These are phyloP conservation scores for Diarsia brunnea DNA, from an alignment of 2,888 invertebrate genomes.

Conservation along the genomic window DNA sequence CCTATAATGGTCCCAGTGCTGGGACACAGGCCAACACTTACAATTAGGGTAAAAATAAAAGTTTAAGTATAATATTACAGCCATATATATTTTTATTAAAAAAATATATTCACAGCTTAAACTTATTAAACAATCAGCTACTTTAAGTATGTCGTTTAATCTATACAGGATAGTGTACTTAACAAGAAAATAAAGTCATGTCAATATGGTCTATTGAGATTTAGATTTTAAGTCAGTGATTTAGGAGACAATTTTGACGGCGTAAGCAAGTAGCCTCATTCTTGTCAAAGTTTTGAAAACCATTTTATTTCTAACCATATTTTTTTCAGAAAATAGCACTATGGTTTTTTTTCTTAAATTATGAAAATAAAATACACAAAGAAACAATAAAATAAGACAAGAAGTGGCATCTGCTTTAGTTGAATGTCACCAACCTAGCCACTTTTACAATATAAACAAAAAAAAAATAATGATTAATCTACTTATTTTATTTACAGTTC, in stretches of 20 bases:
- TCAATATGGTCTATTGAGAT: constrained; percentile 4
- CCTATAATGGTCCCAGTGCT: too few species aligned
- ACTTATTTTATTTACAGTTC: constrained; percentile 10
- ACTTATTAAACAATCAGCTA: constrained; percentile 30
- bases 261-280: neutral
- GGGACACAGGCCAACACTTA: too few species aligned
- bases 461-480: neutral
- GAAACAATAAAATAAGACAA: neutral
- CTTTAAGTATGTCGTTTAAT: constrained; percentile 10
- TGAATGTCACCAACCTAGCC: neutral
- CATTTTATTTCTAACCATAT: neutral
- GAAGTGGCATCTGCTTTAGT: neutral
- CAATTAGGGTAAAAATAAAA: constrained; percentile 14
- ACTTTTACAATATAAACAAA: constrained; percentile 10
- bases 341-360: neutral
- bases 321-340: neutral
- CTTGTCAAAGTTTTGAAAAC: constrained; percentile 3
- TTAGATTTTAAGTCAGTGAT: neutral
- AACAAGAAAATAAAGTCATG: neutral
- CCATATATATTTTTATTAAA: constrained; percentile 13
- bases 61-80: neutral
- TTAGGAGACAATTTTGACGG: neutral
- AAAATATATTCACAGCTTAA: constrained; percentile 48
- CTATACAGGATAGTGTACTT: constrained; percentile 32
- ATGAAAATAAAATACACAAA: neutral